Evolutionary conservation across 2,797 vertebrate species (phyloP), one percentile per base, ranked within the genome.

Genomic region (Avahi laniger): DNA sequence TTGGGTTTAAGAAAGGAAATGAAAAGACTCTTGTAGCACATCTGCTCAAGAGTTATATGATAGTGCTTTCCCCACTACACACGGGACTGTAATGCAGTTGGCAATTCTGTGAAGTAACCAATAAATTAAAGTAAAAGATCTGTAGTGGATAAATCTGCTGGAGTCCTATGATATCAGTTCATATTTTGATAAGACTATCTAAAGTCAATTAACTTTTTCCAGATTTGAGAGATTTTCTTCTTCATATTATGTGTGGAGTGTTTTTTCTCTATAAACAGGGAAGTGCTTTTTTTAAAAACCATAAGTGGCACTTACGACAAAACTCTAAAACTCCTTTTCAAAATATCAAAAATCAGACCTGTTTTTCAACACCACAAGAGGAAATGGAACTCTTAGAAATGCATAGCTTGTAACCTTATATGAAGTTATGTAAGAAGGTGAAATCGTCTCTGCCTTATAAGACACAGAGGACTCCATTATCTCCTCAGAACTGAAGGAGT

Each of bases 1-100:
- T 98, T 97, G 97, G 97, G 94, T 97, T 98, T 92, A 98, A 98
- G 95, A 98, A 98, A 98, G 98, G 97, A 98, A 98, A 98, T 98
- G 97, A 98, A 98, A 99, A 98, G 98, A 94, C 92, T 98, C 98
- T 98, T 98, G 98, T 97, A 98, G 90, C 98, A 98, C 98, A 99
- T 98, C 98, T 99, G 98, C 97, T 99, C 96, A 54, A 97, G 97
- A 98, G 97, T 96, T 96, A 94, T 30, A 17, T 92, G 98, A 97
- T 96, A 95, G 90, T 91, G 92, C 93, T 97, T 98, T 98, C 97
- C 97, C 98, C 93, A 90, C 91, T 96, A 89, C 86, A 95, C 97
- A 93, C 33, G 94, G 81, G 95, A 98, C 96, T n/a, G 86, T 96
- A 97, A 92, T 95, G 86, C 43, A 24, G 93, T 98, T 98, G 97